Conservation (phyloP, 1,140 invertebrate species). For the Euwallacea similis region DNA sequence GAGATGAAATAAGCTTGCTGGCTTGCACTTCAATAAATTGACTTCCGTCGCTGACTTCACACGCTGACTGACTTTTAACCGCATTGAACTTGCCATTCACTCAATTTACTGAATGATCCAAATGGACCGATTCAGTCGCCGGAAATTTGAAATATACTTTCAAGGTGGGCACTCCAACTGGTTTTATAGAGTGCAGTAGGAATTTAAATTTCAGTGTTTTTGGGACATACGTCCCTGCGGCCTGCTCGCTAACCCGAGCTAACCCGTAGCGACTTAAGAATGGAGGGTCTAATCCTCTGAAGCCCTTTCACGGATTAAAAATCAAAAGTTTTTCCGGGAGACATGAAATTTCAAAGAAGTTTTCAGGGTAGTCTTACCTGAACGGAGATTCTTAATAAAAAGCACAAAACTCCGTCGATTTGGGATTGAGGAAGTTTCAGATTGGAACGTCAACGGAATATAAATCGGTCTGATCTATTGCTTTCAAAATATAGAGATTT, state of each 20-base stretch:
- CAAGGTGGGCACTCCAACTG: no score
- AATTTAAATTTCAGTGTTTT: no score
- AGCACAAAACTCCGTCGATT: slow-evolving; percentile 6
- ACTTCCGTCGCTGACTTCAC: slow-evolving; percentile 17
- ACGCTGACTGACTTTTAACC: slow-evolving; percentile 23
- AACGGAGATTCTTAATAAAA: slow-evolving; percentile 16
- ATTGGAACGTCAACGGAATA: slow-evolving; percentile 16
- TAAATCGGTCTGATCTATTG: slow-evolving; percentile 5
- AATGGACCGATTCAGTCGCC: neutral
- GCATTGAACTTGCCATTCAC: slow-evolving; percentile 12
- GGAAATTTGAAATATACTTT: neutral
- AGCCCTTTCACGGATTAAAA: no score
- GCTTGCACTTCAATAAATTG: slow-evolving; percentile 30
- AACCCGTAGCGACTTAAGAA: no score
- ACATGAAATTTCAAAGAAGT: slow-evolving; percentile 5
- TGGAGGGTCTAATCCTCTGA: no score
- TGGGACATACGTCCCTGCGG: no score
- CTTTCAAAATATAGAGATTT: neutral
- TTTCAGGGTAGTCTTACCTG: slow-evolving; percentile 9
- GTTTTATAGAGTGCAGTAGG: no score
- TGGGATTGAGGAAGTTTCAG: slow-evolving; percentile 8
- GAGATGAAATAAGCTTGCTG: slow-evolving; percentile 27
- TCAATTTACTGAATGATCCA: slow-evolving; percentile 10
- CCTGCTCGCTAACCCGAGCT: no score
- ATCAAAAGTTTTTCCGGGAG: neutral